phyloP scores from a whole-genome alignment of 2,113 vertebrate genomes.

The Rhinichthys klamathensis region DNA sequence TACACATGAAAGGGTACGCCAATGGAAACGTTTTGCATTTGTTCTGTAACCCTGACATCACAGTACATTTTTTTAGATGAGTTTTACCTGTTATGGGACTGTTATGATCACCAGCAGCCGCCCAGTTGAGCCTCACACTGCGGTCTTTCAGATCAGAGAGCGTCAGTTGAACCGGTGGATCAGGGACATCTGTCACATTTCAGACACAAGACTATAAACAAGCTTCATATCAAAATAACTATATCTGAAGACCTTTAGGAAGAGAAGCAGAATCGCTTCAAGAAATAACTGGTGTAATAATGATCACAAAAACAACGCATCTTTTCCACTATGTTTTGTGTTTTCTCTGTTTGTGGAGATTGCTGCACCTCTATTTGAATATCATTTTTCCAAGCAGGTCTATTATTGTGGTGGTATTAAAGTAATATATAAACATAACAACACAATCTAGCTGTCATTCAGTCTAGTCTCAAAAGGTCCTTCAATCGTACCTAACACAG shows the following conservation, averaged over 20 bases:
- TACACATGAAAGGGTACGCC: neutral
- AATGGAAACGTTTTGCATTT: neutral
- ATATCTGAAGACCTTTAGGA: neutral
- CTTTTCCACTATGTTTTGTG: neutral
- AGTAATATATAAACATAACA: too few relatives aligned
- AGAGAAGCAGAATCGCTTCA: neutral
- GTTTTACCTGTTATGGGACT: constrained; percentile 85
- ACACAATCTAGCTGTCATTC: neutral
- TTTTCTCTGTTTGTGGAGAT: neutral
- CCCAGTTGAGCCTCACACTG: constrained; percentile 84
- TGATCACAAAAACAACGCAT: neutral
- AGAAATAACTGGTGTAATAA: neutral
- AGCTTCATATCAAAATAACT: neutral
- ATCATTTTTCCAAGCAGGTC: neutral
- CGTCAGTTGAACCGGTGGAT: constrained; percentile 78
- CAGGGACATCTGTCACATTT: constrained; percentile 82
- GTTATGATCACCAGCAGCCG: constrained; percentile 82
- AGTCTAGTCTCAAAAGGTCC: neutral
- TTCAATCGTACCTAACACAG: constrained; percentile 80
- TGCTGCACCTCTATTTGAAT: neutral
- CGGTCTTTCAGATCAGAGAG: constrained; percentile 78
- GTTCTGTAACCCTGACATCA: neutral
- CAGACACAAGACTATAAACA: neutral
- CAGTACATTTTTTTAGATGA: neutral
- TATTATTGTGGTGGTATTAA: neutral